Evolutionary conservation across 2,797 vertebrate species (phyloP).

Genomic region (Manis pentadactyla): DNA sequence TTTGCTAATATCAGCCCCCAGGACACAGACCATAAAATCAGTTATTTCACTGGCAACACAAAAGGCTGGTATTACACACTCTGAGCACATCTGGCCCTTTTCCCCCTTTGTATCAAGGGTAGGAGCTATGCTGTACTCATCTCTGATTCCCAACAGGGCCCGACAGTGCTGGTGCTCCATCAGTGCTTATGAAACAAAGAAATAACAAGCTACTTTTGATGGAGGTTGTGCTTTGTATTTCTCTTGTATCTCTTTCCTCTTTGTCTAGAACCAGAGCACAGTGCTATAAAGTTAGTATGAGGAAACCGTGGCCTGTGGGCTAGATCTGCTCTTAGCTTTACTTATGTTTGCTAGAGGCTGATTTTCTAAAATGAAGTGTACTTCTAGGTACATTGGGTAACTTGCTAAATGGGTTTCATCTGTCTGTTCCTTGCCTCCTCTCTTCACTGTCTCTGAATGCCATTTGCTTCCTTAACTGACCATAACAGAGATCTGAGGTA

Average conservation of each 20-base stretch:
- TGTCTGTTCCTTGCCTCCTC: neutral
- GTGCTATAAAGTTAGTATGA: neutral
- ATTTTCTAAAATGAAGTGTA: slow-evolving; percentile 1
- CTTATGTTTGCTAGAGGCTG: neutral
- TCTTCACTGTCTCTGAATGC: neutral
- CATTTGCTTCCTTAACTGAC: slow-evolving; percentile 13
- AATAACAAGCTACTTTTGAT: neutral
- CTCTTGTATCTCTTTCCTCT: neutral
- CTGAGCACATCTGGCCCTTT: neutral
- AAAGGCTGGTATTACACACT: neutral
- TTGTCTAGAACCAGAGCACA: neutral
- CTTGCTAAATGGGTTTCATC: neutral
- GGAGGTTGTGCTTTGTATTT: neutral
- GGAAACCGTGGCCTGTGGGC: neutral
- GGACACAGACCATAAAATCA: neutral
- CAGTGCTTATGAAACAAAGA: neutral
- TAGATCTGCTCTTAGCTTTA: neutral
- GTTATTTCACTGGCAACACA: neutral
- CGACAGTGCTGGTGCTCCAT: neutral
- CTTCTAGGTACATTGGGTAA: neutral
- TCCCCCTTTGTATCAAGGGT: neutral
- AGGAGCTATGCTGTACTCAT: neutral
- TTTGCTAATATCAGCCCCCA: neutral
- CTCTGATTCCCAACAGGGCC: neutral
- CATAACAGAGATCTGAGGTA: neutral